Base-by-base conservation (phyloP, 2,797 vertebrate genomes). In the Gorsachius magnificus region DNA sequence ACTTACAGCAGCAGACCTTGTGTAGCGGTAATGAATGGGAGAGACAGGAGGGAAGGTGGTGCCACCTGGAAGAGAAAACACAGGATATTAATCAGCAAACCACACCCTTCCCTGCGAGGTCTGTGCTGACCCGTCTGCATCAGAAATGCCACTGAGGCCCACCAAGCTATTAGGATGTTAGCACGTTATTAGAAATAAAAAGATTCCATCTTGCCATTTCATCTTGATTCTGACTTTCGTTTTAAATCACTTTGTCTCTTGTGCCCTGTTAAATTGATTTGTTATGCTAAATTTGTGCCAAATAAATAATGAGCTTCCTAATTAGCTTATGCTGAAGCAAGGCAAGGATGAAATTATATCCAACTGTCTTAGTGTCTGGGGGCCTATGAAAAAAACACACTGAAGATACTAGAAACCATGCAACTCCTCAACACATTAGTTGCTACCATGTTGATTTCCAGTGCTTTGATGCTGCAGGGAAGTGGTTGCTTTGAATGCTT, bases 261-360 rank as follows among this genome's bases (percentile, higher is more conserved):
- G 92, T 96, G 93, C 60, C 88, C 71, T 95, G 91, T 97, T 94
- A 97, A 97, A 98, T 97, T 97, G 97, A 97, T 97, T 97, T 96
- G 86, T 96, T 96, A 88, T 92, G 96, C 92, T 96, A 97, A 97
- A 97, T 97, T 97, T 97, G 94, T 95, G 95, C 90, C 97, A 98
- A 97, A 98, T 97, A 98, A 98, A 97, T 98, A 98, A 97, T 96
- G 94, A 97, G 83, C 92, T 98, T 97, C 85, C 87, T 97, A 97
- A 98, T 98, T 97, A 97, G 90, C 90, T 96, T 87, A 97, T 89
- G 94, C 68, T 95, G 94, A 97, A 97, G 91, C 95, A 94, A 96
- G 90, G 95, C 83, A 95, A 89, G 83, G 85, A 97, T 97, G 96
- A 96, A 97, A 97, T 98, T 97, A 96, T 93, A 97, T 96, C 93